A percentile compares a stretch with the other conserved stretches of the same genome.
phyloP scores from a whole-genome alignment of 2,888 invertebrate genomes.

The Pantelozetes paolii region DNA sequence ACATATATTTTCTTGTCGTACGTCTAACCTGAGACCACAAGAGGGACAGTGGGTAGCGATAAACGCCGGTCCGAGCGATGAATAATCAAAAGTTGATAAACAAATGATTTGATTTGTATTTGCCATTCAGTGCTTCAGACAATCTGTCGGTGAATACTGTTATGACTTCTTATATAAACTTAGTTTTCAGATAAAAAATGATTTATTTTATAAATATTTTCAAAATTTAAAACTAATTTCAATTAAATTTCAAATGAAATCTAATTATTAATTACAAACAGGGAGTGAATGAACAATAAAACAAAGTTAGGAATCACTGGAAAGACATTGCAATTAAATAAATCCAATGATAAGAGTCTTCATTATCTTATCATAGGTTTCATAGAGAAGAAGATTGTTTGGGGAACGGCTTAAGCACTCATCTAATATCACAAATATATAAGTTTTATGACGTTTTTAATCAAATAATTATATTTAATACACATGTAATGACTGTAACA shows the following conservation, averaged over 20 bases:
- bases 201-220: neutral
- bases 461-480: neutral
- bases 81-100: constrained; percentile 18
- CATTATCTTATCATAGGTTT: neutral
- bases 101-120: constrained; percentile 16
- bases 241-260: neutral
- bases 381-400: neutral
- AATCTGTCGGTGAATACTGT: neutral
- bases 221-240: neutral
- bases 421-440: neutral
- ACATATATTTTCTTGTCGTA: constrained; percentile 21
- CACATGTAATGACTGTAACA: neutral
- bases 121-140: neutral
- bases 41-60: constrained; percentile 6
- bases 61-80: neutral
- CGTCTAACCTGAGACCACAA: constrained; percentile 12
- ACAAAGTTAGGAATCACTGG: too few species aligned
- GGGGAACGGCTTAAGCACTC: neutral
- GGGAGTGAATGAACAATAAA: too few species aligned
- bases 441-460: neutral
- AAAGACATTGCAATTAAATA: neutral
- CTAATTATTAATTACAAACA: neutral
- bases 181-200: neutral
- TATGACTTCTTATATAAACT: neutral
- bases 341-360: neutral